These are phyloP conservation scores for Ridgeia piscesae DNA, from an alignment of 1,140 invertebrate species.

Conservation along the genomic window DNA sequence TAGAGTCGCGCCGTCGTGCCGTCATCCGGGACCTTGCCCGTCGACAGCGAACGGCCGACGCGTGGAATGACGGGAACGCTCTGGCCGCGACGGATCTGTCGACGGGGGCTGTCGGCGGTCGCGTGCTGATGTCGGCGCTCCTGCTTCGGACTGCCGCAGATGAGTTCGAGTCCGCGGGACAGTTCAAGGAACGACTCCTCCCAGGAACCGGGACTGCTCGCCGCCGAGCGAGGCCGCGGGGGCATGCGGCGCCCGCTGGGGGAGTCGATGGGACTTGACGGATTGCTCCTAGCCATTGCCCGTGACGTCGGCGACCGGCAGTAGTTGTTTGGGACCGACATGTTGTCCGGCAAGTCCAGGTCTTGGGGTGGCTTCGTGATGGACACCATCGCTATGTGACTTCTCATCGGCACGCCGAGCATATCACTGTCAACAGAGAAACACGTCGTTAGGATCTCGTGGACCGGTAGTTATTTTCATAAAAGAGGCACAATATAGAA, in stretches of 20 bases:
- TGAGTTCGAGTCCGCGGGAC: conserved; percentile 1
- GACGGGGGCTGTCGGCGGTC: neutral
- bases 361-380: neutral
- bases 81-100: neutral
- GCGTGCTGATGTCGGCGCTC: neutral
- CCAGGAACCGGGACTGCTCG: neutral
- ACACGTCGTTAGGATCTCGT: neutral
- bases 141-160: conserved; percentile 13
- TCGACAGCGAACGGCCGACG: neutral
- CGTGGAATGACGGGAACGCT: neutral
- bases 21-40: neutral
- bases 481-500: neutral
- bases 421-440: neutral
- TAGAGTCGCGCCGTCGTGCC: neutral
- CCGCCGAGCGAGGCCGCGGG: neutral
- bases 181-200: conserved; percentile 15
- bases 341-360: neutral
- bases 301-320: neutral
- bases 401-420: neutral
- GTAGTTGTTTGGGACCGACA: neutral
- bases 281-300: neutral
- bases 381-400: neutral
- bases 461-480: neutral
- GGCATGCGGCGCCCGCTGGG: neutral
- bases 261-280: neutral